Percentiles rank a stretch among this genome's conserved stretches.
Conservation (phyloP, 2,797 vertebrate genomes). For the Phoeniculus purpureus region DNA sequence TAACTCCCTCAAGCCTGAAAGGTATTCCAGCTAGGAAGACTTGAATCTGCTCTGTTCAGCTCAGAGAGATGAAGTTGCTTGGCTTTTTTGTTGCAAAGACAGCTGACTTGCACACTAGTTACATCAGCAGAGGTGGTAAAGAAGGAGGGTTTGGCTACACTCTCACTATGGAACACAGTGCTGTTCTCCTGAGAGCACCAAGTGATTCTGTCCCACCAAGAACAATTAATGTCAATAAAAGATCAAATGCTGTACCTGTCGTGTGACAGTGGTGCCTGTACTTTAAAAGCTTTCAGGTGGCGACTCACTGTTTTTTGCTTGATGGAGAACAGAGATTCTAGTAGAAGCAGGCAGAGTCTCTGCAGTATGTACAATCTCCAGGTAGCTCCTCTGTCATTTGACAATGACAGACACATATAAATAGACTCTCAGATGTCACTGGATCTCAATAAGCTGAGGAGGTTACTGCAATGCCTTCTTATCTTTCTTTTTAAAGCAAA, state of each 20-base stretch:
- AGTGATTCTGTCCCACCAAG: neutral
- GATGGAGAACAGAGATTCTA: neutral
- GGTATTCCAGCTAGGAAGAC: neutral
- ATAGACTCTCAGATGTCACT: neutral
- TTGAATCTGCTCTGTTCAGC: neutral
- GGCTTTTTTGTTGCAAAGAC: neutral
- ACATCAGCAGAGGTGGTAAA: neutral
- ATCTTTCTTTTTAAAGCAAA: neutral
- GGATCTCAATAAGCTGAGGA: neutral
- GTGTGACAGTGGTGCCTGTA: neutral
- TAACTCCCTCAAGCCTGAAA: neutral
- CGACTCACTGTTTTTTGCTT: neutral
- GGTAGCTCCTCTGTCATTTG: conserved; percentile 8
- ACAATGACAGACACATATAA: neutral
- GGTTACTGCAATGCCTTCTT: neutral
- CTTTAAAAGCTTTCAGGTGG: neutral
- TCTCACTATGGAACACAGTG: neutral
- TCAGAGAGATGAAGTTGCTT: neutral
- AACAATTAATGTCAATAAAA: neutral
- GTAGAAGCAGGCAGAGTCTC: neutral
- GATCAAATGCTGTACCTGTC: neutral
- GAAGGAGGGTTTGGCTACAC: neutral
- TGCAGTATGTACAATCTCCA: neutral
- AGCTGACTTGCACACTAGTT: neutral
- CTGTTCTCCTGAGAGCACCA: neutral